Conservation (phyloP, 2,888 invertebrate species). For the Drosophila seclusa region DNA sequence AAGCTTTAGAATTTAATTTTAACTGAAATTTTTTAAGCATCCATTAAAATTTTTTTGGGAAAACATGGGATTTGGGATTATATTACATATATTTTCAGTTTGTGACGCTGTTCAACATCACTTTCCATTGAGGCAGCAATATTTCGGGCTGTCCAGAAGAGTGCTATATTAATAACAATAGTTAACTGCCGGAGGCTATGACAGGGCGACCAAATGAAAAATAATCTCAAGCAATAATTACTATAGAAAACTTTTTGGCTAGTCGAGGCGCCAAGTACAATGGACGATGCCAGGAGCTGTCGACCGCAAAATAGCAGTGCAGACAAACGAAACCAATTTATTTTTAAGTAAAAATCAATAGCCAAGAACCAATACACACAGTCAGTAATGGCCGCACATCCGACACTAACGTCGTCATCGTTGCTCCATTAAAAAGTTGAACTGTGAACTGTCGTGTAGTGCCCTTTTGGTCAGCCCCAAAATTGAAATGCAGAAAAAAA, state of each 20-base stretch:
- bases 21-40: slow-evolving; percentile 5
- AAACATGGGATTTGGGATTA: not conserved
- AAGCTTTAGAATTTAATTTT: slow-evolving; percentile 30
- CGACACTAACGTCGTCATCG: slow-evolving; percentile 31
- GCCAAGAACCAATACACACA: slow-evolving; percentile 43
- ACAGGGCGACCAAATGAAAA: slow-evolving; percentile 66
- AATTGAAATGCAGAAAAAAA: slow-evolving; percentile 20
- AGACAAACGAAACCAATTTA: slow-evolving; percentile 80
- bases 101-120: slow-evolving; percentile 36
- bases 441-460: slow-evolving; percentile 13
- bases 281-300: slow-evolving; percentile 22
- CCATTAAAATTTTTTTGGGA: slow-evolving; percentile 2
- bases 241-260: slow-evolving; percentile 64
- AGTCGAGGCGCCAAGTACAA: slow-evolving; percentile 16
- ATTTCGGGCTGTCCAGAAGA: slow-evolving; percentile 41
- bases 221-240: slow-evolving; percentile 76
- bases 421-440: slow-evolving; percentile 41
- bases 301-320: slow-evolving; percentile 46
- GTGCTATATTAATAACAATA: slow-evolving; percentile 72
- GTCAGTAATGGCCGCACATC: slow-evolving; percentile 22
- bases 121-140: slow-evolving; percentile 66
- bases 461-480: slow-evolving; percentile 6
- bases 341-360: slow-evolving; percentile 79
- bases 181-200: slow-evolving; percentile 41
- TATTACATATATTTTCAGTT: not conserved